These are phyloP conservation scores for Drosophila mimetica DNA, from an alignment of 2,888 invertebrate species.

Conservation along the genomic window DNA sequence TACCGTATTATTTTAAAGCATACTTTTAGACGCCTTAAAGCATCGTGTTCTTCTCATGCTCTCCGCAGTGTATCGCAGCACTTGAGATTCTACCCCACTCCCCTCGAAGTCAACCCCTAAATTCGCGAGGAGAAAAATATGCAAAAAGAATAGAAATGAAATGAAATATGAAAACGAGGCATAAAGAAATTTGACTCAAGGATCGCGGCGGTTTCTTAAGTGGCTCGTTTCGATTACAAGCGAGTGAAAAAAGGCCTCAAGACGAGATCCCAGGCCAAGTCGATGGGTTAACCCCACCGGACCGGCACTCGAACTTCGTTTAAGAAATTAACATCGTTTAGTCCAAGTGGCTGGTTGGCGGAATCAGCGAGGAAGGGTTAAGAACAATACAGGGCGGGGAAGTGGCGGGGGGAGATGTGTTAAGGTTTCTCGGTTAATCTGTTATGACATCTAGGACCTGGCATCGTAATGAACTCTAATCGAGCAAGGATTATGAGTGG, in stretches of 20 bases:
- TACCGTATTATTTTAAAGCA: too few species aligned
- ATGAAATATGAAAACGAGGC: constrained; percentile 48
- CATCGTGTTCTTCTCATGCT: background rate
- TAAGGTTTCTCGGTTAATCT: constrained; percentile 71
- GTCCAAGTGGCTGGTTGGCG: constrained; percentile 62
- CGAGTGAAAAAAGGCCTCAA: constrained; percentile 53
- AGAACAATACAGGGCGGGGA: constrained; percentile 11
- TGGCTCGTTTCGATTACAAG: constrained; percentile 81
- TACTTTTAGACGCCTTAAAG: too few species aligned
- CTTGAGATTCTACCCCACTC: constrained; percentile 54
- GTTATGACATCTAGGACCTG: constrained; percentile 76
- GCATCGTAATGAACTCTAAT: constrained; percentile 70
- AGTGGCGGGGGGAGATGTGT: constrained; percentile 36
- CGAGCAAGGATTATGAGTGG: constrained; percentile 73
- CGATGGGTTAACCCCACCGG: constrained; percentile 49
- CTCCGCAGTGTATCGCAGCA: constrained; percentile 34
- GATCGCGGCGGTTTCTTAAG: constrained; percentile 66
- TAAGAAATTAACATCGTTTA: constrained; percentile 76
- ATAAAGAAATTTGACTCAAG: constrained; percentile 63
- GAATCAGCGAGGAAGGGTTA: constrained; percentile 11
- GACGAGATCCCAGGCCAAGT: constrained; percentile 58
- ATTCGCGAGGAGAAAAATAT: constrained; percentile 36
- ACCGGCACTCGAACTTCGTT: constrained; percentile 51
- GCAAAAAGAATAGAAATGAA: constrained; percentile 44
- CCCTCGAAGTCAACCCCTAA: constrained; percentile 61